Percentiles rank a stretch among this genome's conserved stretches.
Evolutionary conservation across 1,140 invertebrate genomes (phyloP).

Genomic region (Mercenaria mercenaria): DNA sequence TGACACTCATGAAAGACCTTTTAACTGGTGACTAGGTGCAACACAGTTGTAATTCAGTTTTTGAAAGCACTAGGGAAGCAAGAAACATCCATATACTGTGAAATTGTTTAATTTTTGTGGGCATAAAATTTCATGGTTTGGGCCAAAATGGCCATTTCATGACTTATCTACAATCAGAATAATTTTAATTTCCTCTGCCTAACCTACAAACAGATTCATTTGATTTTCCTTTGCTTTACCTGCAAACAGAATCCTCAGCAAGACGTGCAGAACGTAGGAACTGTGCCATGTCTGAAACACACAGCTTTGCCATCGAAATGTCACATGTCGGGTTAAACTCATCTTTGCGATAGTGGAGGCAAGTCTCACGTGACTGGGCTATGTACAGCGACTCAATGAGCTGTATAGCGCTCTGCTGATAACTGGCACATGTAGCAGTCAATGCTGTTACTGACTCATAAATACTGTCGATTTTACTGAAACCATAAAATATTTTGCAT

Average conservation of each 20-base stretch:
- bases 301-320: background rate
- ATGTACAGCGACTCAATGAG: background rate
- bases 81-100: too few relatives aligned
- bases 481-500: background rate
- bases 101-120: too few relatives aligned
- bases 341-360: background rate
- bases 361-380: background rate
- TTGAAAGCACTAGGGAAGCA: too few relatives aligned
- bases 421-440: background rate
- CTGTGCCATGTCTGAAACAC: constrained; percentile 8
- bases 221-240: too few relatives aligned
- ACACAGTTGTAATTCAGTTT: too few relatives aligned
- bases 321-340: background rate
- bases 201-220: too few relatives aligned
- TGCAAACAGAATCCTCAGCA: background rate
- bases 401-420: background rate
- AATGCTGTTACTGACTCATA: background rate
- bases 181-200: too few relatives aligned
- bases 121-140: too few relatives aligned
- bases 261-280: background rate
- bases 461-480: background rate
- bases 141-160: too few relatives aligned
- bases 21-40: too few relatives aligned
- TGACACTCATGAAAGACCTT: too few relatives aligned
- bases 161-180: too few relatives aligned